Conservation (phyloP, 2,113 vertebrate species). For the Colaptes auratus region DNA sequence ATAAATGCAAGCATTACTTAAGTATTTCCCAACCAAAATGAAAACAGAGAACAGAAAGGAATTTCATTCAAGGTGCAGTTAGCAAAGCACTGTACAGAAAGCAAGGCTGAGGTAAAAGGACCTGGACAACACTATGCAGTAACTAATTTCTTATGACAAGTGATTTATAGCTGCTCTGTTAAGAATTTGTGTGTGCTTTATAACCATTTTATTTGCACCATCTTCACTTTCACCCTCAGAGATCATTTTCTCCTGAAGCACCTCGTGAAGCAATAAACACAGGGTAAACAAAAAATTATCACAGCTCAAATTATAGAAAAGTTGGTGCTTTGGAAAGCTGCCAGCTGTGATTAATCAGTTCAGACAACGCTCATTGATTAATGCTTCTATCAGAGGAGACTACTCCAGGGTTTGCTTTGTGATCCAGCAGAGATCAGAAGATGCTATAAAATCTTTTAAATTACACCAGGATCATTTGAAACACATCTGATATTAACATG, state of each 20-base stretch:
- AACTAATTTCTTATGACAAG: background rate
- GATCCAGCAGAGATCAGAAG: slow-evolving; percentile 28
- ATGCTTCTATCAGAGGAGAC: background rate
- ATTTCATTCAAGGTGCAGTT: background rate
- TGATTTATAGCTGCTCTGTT: background rate
- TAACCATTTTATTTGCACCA: background rate
- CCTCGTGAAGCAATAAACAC: background rate
- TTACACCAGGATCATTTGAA: background rate
- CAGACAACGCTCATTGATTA: background rate
- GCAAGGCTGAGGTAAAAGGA: background rate
- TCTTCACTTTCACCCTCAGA: background rate
- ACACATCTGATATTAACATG: background rate
- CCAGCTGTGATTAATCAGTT: background rate
- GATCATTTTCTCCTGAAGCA: background rate
- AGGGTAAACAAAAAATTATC: background rate
- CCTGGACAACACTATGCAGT: background rate
- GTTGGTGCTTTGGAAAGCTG: background rate
- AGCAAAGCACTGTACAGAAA: background rate
- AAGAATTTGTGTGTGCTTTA: background rate
- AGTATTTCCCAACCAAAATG: background rate
- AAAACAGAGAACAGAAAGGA: background rate
- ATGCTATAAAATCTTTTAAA: background rate
- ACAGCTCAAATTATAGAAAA: background rate
- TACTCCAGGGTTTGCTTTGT: background rate
- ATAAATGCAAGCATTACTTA: background rate